Conservation (phyloP, 2,113 vertebrate species). For the Sapajus apella region DNA sequence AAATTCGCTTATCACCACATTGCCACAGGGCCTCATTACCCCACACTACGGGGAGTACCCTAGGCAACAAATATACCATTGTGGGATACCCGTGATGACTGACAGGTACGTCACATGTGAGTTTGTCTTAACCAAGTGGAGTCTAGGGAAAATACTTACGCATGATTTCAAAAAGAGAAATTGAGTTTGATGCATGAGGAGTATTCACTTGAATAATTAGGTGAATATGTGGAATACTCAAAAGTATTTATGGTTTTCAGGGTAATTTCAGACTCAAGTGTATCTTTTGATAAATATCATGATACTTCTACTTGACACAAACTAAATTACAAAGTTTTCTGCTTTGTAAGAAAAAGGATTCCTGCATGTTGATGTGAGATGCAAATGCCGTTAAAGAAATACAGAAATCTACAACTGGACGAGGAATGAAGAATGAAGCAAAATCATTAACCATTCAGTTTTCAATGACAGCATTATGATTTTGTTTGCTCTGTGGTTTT, state of each 20-base stretch:
- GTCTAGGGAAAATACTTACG: background rate
- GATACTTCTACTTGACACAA: background rate
- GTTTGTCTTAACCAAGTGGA: background rate
- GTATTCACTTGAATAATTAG: background rate
- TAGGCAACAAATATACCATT: too few relatives aligned
- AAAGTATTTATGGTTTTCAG: background rate
- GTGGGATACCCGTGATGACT: background rate
- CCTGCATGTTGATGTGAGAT: slow-evolving; percentile 52
- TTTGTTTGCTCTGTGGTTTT: slow-evolving; percentile 21
- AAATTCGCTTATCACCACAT: background rate
- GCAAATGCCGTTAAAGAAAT: slow-evolving; percentile 15
- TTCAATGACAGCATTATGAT: background rate
- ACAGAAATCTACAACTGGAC: background rate
- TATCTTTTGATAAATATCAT: background rate
- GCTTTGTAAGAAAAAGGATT: slow-evolving; percentile 54
- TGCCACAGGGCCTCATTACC: background rate
- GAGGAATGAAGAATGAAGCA: slow-evolving; percentile 44
- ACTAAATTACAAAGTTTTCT: slow-evolving; percentile 48
- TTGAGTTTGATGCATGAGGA: background rate
- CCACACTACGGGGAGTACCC: background rate
- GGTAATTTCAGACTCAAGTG: background rate
- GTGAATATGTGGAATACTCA: background rate
- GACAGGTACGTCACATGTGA: background rate
- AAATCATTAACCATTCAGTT: background rate
- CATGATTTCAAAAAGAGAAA: background rate